phyloP scores from a whole-genome alignment of 1,140 invertebrate species.

The Calephelis nemesis region DNA sequence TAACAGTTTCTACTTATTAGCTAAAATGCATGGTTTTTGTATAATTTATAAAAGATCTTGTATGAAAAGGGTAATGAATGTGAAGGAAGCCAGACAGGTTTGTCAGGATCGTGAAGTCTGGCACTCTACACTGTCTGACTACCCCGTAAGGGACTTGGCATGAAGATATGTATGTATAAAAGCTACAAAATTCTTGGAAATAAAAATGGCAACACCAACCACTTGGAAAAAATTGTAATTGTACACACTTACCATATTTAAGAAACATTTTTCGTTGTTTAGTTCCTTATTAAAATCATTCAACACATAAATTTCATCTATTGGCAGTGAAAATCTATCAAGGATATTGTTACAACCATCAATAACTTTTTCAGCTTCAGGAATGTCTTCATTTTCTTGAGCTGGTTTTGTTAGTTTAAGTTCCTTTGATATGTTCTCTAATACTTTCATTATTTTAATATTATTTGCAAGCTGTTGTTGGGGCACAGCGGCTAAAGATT shows the following conservation, averaged over 20 bases:
- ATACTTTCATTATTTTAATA: slow-evolving; percentile 6
- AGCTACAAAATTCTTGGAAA: no score
- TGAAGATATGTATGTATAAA: no score
- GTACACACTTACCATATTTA: neutral
- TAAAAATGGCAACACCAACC: neutral
- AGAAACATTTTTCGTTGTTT: neutral
- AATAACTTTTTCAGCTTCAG: neutral
- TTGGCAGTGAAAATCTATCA: neutral
- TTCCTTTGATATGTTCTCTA: slow-evolving; percentile 1
- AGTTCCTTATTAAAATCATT: neutral
- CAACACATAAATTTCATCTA: neutral
- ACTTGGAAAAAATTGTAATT: neutral
- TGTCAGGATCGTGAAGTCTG: no score
- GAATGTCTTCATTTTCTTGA: neutral
- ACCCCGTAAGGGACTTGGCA: no score
- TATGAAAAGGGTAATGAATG: no score
- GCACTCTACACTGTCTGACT: no score
- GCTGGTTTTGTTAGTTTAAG: neutral
- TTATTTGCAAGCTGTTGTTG: slow-evolving; percentile 10
- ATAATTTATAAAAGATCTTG: no score
- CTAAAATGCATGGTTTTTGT: no score
- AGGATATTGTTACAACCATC: neutral
- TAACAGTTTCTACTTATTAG: no score
- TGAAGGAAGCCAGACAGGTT: no score
- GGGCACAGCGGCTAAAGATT: neutral